Evolutionary conservation across 2,888 invertebrate species (phyloP).

Genomic region (Antheraea assamensis): DNA sequence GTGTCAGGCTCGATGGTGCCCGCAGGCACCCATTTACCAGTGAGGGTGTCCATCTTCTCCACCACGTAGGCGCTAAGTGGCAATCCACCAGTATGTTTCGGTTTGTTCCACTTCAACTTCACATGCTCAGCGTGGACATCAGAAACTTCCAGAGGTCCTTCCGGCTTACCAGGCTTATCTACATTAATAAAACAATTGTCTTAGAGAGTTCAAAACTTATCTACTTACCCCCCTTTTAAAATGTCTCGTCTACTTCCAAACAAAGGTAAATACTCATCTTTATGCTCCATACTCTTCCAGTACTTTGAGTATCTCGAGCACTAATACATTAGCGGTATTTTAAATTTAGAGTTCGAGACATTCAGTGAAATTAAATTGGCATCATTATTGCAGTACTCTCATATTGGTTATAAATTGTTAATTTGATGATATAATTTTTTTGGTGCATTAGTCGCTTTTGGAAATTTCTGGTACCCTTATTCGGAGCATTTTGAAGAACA

Average conservation of each 20-base stretch:
- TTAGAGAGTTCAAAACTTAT: neutral
- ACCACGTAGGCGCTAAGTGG: slow-evolving; percentile 95
- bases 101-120: slow-evolving; percentile 96
- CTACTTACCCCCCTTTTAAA: neutral
- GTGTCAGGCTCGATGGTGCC: slow-evolving; percentile 91
- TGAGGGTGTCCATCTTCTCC: slow-evolving; percentile 96
- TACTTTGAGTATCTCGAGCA: too few relatives aligned
- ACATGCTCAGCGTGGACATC: slow-evolving; percentile 97
- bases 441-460: too few relatives aligned
- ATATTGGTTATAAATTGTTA: too few relatives aligned
- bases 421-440: too few relatives aligned
- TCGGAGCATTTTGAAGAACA: too few relatives aligned
- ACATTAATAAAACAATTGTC: slow-evolving; percentile 27
- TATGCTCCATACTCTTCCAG: too few relatives aligned
- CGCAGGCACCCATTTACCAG: slow-evolving; percentile 94
- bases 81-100: slow-evolving; percentile 97
- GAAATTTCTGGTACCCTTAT: too few relatives aligned
- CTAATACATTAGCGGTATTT: too few relatives aligned
- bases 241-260: neutral
- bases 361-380: too few relatives aligned
- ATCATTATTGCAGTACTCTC: too few relatives aligned
- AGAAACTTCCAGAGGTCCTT: slow-evolving; percentile 94
- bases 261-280: too few relatives aligned
- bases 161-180: slow-evolving; percentile 93
- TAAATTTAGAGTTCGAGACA: too few relatives aligned